Conservation (phyloP, 2,888 invertebrate species). For the Frankliniella fusca region DNA sequence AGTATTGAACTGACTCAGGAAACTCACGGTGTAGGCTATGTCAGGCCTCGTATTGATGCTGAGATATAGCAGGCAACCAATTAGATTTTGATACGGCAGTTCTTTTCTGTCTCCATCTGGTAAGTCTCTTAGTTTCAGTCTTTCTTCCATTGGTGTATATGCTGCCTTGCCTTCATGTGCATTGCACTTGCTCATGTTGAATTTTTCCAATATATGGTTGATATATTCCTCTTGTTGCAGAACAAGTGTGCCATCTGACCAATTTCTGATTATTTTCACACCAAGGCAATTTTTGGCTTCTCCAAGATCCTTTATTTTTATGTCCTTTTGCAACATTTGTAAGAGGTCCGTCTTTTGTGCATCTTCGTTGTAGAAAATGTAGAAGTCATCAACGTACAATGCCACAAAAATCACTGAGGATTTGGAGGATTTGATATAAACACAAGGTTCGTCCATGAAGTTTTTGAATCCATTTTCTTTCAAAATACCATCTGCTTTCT, state of each 20-base stretch:
- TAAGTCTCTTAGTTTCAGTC: background rate
- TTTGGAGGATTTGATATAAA: too few relatives aligned
- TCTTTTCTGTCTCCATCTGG: background rate
- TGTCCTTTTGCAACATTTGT: too few relatives aligned
- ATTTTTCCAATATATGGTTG: background rate
- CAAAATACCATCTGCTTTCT: too few relatives aligned
- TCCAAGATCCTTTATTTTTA: slow-evolving; percentile 29
- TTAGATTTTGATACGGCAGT: background rate
- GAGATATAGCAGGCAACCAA: background rate
- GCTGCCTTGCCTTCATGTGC: background rate
- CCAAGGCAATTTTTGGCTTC: slow-evolving; percentile 24
- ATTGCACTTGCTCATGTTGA: slow-evolving; percentile 29
- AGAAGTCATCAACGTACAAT: slow-evolving; percentile 29
- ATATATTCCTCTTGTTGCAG: slow-evolving; percentile 28
- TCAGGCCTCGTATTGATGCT: background rate
- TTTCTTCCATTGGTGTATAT: too few relatives aligned
- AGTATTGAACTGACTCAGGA: slow-evolving; percentile 27
- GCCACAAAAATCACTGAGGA: too few relatives aligned
- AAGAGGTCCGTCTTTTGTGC: too few relatives aligned
- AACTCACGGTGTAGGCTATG: background rate
- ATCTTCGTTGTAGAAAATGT: too few relatives aligned
- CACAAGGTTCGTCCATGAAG: too few relatives aligned
- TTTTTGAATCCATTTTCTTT: too few relatives aligned
- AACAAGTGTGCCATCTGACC: background rate
- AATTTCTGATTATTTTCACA: background rate